These are phyloP conservation scores for Hemibagrus guttatus DNA, from an alignment of 2,797 vertebrate species.

Conservation along the genomic window DNA sequence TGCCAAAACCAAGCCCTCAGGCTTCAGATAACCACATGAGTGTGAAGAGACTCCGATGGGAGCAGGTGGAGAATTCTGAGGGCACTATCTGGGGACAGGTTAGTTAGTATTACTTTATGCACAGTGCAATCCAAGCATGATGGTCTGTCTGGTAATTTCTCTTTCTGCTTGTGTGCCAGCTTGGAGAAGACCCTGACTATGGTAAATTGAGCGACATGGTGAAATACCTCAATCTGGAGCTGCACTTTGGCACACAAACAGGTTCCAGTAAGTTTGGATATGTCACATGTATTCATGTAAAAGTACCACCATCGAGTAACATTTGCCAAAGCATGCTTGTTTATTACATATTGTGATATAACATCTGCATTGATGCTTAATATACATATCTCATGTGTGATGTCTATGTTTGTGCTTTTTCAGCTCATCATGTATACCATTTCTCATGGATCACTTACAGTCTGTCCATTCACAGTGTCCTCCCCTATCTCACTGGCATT, in stretches of 20 bases:
- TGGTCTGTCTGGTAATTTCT: neutral
- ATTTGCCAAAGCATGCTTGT: slow-evolving; percentile 5
- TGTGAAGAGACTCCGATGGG: slow-evolving; percentile 96
- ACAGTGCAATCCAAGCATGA: neutral
- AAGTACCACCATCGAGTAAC: slow-evolving; percentile 3
- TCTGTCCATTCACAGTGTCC: slow-evolving; percentile 67
- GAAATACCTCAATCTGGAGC: slow-evolving; percentile 93
- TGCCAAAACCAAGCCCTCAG: slow-evolving; percentile 77
- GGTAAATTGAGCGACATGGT: slow-evolving; percentile 99
- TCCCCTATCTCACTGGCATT: slow-evolving; percentile 61
- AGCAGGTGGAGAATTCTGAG: slow-evolving; percentile 98
- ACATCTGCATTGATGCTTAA: slow-evolving; percentile 14
- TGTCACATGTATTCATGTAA: slow-evolving; percentile 9
- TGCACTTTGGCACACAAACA: slow-evolving; percentile 95
- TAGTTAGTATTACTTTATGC: slow-evolving; percentile 16
- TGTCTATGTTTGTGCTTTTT: slow-evolving; percentile 70
- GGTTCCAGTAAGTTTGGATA: slow-evolving; percentile 82
- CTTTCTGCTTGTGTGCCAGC: slow-evolving; percentile 69
- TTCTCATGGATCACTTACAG: slow-evolving; percentile 71
- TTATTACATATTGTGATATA: slow-evolving; percentile 19
- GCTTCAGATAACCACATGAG: slow-evolving; percentile 94
- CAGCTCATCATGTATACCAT: slow-evolving; percentile 68
- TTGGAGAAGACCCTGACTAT: slow-evolving; percentile 93
- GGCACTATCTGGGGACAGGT: slow-evolving; percentile 99
- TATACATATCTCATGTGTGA: slow-evolving; percentile 58